Percentiles rank a stretch among this genome's conserved stretches.
phyloP scores from a whole-genome alignment of 2,888 invertebrate genomes.

The Elmis aenea region DNA sequence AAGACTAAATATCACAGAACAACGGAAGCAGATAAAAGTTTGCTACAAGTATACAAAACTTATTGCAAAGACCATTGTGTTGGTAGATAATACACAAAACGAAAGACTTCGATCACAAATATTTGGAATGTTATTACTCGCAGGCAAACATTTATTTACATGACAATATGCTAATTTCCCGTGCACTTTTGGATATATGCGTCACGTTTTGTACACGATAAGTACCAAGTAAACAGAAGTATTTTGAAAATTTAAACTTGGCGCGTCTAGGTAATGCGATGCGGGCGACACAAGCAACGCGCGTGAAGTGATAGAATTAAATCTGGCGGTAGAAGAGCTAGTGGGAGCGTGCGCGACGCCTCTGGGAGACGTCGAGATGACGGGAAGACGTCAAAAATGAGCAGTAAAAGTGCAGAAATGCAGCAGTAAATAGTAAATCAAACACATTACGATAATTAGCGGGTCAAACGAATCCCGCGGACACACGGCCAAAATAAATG shows the following conservation, averaged over 20 bases:
- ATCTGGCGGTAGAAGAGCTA: conserved; percentile 15
- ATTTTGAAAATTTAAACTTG: conserved; percentile 38
- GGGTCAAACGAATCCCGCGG: conserved; percentile 1
- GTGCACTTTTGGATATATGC: neutral
- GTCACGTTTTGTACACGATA: too few species aligned
- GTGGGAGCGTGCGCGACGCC: conserved; percentile 20
- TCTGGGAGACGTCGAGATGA: conserved; percentile 9
- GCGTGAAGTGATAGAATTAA: conserved; percentile 28
- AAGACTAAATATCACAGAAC: neutral
- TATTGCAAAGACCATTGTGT: neutral
- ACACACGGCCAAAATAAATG: conserved; percentile 6
- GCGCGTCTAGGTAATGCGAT: conserved; percentile 28
- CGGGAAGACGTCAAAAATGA: conserved; percentile 15
- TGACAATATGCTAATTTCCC: too few species aligned
- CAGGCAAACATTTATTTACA: too few species aligned
- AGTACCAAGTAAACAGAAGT: too few species aligned
- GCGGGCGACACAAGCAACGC: conserved; percentile 29
- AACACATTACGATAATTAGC: conserved; percentile 8
- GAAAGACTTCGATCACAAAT: neutral
- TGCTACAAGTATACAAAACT: neutral
- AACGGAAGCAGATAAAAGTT: neutral
- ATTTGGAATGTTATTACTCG: neutral
- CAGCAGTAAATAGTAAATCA: conserved; percentile 7
- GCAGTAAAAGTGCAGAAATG: conserved; percentile 8
- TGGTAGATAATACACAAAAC: too few species aligned